Conservation (phyloP, 92 coral and sea anemone genomes). For the Blastomussa wellsi region DNA sequence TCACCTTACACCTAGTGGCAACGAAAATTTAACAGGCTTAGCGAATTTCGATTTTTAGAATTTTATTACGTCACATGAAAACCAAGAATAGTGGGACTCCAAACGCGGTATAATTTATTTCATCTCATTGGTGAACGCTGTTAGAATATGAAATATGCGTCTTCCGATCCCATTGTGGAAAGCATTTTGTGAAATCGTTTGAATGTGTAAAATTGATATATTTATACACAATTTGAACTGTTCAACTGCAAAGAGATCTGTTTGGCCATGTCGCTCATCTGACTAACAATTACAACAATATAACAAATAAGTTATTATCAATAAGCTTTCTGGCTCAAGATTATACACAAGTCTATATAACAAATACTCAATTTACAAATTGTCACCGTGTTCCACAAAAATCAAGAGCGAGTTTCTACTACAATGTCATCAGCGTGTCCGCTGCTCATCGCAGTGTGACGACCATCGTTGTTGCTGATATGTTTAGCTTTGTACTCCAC, state of each 20-base stretch:
- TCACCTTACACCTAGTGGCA: too few relatives aligned
- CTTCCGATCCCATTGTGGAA: too few relatives aligned
- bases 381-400: neutral
- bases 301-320: neutral
- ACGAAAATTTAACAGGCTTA: too few relatives aligned
- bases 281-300: neutral
- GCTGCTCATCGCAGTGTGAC: neutral
- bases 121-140: neutral
- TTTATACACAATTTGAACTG: neutral
- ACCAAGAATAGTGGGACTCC: too few relatives aligned
- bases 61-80: too few relatives aligned
- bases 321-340: conserved; percentile 1
- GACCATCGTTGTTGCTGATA: neutral
- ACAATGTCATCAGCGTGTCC: neutral
- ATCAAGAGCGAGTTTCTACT: conserved; percentile 25
- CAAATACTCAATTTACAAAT: neutral
- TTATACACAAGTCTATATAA: neutral
- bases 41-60: too few relatives aligned
- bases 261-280: neutral
- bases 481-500: neutral
- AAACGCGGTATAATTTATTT: neutral
- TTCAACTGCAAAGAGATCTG: neutral
- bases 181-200: neutral
- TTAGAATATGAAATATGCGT: neutral
- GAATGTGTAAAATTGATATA: neutral